Evolutionary conservation across 2,888 invertebrate genomes (phyloP).

Genomic region (Pollenia amentaria): DNA sequence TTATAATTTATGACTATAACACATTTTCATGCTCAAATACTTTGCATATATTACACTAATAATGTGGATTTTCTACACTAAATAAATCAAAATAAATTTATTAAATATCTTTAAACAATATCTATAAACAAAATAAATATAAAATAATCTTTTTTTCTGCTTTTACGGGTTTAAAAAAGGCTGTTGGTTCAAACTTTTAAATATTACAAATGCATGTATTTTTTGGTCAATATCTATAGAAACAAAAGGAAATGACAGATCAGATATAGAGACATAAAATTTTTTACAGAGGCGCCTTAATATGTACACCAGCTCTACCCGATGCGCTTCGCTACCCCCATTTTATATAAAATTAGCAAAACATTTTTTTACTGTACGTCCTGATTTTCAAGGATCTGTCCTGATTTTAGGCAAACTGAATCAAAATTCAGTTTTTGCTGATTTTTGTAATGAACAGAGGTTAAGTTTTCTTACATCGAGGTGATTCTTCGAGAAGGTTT

Average conservation of each 20-base stretch:
- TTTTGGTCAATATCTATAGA: not conserved
- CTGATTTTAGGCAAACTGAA: too few species aligned
- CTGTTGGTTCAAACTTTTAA: conserved; percentile 13
- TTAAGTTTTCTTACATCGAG: too few species aligned
- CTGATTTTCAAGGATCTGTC: too few species aligned
- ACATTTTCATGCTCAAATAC: conserved; percentile 26
- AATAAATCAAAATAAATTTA: conserved; percentile 39
- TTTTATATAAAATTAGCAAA: too few species aligned
- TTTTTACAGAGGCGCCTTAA: too few species aligned
- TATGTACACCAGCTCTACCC: too few species aligned
- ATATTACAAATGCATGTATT: conserved; percentile 14
- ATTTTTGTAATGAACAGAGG: too few species aligned
- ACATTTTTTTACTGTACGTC: too few species aligned
- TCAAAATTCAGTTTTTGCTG: too few species aligned
- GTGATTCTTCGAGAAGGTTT: too few species aligned
- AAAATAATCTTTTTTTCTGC: conserved; percentile 5
- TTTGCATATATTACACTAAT: conserved; percentile 5
- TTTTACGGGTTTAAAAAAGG: not conserved
- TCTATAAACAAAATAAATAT: not conserved
- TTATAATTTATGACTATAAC: conserved; percentile 6
- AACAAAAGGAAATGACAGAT: not conserved
- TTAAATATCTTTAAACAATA: not conserved
- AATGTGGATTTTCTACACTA: conserved; percentile 1
- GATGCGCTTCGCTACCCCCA: too few species aligned
- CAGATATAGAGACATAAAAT: too few species aligned